These are phyloP conservation scores for Chloebia gouldiae DNA, from an alignment of 2,113 vertebrate species.

Conservation along the genomic window DNA sequence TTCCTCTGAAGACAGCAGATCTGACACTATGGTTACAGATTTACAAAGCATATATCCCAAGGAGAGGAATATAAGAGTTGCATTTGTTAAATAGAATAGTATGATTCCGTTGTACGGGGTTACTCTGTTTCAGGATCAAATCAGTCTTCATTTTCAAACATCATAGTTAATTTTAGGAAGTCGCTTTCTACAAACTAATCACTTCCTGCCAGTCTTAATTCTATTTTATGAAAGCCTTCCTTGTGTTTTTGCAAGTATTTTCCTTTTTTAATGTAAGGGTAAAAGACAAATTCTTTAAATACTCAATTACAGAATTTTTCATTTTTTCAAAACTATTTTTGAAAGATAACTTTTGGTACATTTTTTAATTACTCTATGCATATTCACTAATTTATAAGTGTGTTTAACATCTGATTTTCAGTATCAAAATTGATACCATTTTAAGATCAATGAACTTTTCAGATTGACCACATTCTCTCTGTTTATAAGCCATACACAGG, in stretches of 20 bases:
- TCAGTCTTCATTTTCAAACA: neutral
- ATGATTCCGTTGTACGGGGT: neutral
- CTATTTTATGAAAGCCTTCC: neutral
- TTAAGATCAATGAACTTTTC: neutral
- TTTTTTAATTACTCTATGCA: neutral
- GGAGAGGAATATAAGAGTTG: neutral
- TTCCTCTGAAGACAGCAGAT: neutral
- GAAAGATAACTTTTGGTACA: neutral
- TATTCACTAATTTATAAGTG: neutral
- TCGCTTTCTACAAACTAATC: neutral
- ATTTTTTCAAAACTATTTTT: neutral
- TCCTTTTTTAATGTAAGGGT: neutral
- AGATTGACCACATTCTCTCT: accelerated
- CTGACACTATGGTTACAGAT: accelerated
- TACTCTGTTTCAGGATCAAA: neutral
- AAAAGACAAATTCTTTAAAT: neutral
- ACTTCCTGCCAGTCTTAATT: neutral
- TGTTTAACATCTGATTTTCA: neutral
- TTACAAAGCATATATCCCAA: neutral
- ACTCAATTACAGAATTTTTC: neutral
- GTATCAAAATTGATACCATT: neutral
- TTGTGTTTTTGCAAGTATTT: neutral
- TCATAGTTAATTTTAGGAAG: neutral
- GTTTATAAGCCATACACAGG: accelerated
- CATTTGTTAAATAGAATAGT: neutral